Evolutionary conservation across 2,888 invertebrate genomes (phyloP).

Genomic region (Clistopyga incitator): DNA sequence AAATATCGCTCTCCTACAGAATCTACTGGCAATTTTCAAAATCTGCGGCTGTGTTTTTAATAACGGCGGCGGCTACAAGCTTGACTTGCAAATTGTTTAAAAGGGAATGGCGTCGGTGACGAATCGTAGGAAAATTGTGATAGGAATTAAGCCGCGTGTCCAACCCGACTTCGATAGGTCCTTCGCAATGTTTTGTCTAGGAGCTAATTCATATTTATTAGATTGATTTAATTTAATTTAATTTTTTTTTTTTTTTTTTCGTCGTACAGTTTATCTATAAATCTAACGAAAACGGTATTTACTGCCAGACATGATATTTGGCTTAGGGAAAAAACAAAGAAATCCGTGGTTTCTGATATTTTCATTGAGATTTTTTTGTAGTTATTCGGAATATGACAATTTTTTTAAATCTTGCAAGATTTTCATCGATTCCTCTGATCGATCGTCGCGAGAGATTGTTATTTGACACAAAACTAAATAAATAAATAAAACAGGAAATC

Average conservation of each 20-base stretch:
- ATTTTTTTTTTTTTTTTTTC: conserved; percentile 35
- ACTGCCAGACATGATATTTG: conserved; percentile 23
- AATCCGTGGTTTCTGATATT: not conserved
- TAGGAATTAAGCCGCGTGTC: not conserved
- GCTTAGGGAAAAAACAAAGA: not conserved
- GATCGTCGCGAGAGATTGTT: no score
- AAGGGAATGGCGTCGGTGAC: not conserved
- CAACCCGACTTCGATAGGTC: not conserved
- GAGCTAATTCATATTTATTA: conserved; percentile 57
- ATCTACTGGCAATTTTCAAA: conserved; percentile 70
- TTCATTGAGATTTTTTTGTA: not conserved
- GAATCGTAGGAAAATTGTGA: not conserved
- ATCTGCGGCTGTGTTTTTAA: conserved; percentile 69
- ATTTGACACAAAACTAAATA: no score
- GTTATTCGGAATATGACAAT: not conserved
- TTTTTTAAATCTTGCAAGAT: no score
- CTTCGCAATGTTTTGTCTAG: conserved; percentile 46
- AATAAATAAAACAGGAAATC: no score
- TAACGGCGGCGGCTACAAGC: conserved; percentile 67
- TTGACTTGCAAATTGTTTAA: conserved; percentile 75
- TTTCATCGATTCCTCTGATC: no score
- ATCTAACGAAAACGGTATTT: conserved; percentile 44
- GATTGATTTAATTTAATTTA: conserved; percentile 37
- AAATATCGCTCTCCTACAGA: conserved; percentile 69
- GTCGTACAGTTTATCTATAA: conserved; percentile 34